Conservation (phyloP, 1,140 invertebrate genomes). For the Tenebrio molitor region DNA sequence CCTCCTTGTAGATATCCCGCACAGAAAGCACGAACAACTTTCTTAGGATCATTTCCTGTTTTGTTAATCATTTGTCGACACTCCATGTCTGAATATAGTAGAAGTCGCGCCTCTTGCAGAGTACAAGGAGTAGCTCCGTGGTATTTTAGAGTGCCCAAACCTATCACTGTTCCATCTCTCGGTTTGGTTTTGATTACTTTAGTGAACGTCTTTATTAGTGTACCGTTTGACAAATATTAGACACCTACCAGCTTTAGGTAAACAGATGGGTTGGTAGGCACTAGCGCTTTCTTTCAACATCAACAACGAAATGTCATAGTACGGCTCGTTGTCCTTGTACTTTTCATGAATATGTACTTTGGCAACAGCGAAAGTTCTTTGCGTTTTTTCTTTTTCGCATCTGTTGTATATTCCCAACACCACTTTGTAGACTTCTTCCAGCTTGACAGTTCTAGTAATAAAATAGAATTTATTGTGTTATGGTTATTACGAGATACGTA, state of each 20-base stretch:
- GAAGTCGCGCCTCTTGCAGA: conserved; percentile 50
- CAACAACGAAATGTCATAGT: conserved; percentile 61
- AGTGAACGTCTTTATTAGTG: background rate
- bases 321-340: conserved; percentile 58
- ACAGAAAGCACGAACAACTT: conserved; percentile 59
- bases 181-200: conserved; percentile 30
- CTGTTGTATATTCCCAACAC: conserved; percentile 60
- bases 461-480: background rate
- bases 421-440: conserved; percentile 58
- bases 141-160: conserved; percentile 46
- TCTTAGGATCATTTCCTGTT: conserved; percentile 30
- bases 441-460: conserved; percentile 42
- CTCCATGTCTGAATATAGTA: conserved; percentile 49
- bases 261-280: conserved; percentile 55
- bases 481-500: background rate
- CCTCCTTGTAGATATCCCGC: conserved; percentile 62
- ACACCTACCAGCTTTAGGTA: conserved; percentile 47
- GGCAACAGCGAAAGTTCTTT: conserved; percentile 50
- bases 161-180: conserved; percentile 27
- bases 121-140: conserved; percentile 45
- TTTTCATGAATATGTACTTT: conserved; percentile 61
- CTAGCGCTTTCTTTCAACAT: conserved; percentile 52
- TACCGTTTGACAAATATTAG: conserved; percentile 27
- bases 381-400: conserved; percentile 56
- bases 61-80: conserved; percentile 51